These are phyloP conservation scores for Volucella inanis DNA, from an alignment of 2,888 invertebrate genomes.

Conservation along the genomic window DNA sequence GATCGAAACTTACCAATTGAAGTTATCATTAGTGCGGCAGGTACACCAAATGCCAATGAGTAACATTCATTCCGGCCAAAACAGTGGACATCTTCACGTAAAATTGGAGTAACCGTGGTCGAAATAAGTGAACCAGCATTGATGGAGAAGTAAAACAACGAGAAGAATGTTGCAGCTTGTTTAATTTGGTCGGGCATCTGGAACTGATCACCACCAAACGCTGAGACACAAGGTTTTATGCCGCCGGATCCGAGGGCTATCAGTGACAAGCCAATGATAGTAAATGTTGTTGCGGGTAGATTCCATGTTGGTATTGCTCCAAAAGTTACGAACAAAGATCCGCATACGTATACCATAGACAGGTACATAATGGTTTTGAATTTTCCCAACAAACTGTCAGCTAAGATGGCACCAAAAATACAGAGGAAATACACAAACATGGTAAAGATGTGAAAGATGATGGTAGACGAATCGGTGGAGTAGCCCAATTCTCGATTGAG, in stretches of 20 bases:
- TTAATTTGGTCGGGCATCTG: slow-evolving; percentile 86
- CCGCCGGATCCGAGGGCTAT: slow-evolving; percentile 91
- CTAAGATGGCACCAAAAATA: slow-evolving; percentile 90
- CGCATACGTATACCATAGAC: slow-evolving; percentile 88
- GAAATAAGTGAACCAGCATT: slow-evolving; percentile 89
- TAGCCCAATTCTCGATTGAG: slow-evolving; percentile 87
- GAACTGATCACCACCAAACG: slow-evolving; percentile 93
- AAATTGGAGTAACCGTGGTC: slow-evolving; percentile 89
- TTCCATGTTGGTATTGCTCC: slow-evolving; percentile 85
- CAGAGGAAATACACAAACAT: slow-evolving; percentile 91
- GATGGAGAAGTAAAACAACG: slow-evolving; percentile 89
- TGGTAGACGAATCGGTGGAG: slow-evolving; percentile 87
- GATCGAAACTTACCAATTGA: slow-evolving; percentile 85
- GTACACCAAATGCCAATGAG: slow-evolving; percentile 90
- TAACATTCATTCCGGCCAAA: slow-evolving; percentile 88
- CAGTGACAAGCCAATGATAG: slow-evolving; percentile 87
- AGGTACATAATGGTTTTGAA: slow-evolving; percentile 89
- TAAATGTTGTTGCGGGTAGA: slow-evolving; percentile 84
- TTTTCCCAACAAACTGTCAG: slow-evolving; percentile 91
- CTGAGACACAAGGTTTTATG: slow-evolving; percentile 92
- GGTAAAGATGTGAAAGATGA: slow-evolving; percentile 89
- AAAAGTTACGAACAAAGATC: slow-evolving; percentile 87
- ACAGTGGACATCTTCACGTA: slow-evolving; percentile 87
- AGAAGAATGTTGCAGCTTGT: slow-evolving; percentile 89
- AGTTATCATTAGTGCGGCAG: slow-evolving; percentile 88